phyloP scores from a whole-genome alignment of 1,140 invertebrate genomes.

The Saccostrea glomerata region DNA sequence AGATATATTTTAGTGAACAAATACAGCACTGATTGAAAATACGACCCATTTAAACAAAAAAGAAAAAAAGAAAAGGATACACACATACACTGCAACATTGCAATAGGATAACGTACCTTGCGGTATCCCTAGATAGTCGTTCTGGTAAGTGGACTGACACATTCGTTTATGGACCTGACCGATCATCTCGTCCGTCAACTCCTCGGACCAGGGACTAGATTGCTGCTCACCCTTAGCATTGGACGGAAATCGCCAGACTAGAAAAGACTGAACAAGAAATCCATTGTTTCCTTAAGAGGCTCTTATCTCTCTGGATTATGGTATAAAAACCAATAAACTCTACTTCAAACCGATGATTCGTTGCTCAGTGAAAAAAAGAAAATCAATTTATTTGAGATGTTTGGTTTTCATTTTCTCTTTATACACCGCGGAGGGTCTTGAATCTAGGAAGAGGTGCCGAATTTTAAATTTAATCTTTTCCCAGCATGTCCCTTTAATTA shows the following conservation, averaged over 20 bases:
- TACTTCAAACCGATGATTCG: neutral
- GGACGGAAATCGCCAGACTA: slow-evolving; percentile 73
- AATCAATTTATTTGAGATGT: slow-evolving; percentile 5
- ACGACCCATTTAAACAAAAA: no score
- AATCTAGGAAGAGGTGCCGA: neutral
- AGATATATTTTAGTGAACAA: no score
- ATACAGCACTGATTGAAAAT: no score
- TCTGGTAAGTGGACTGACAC: slow-evolving; percentile 73
- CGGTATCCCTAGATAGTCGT: slow-evolving; percentile 72
- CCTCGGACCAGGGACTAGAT: slow-evolving; percentile 61
- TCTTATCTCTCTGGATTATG: neutral
- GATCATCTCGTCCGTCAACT: slow-evolving; percentile 72
- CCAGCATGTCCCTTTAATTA: neutral
- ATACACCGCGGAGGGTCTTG: neutral
- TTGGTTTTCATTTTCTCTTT: neutral
- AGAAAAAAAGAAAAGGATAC: neutral
- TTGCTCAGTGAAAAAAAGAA: neutral
- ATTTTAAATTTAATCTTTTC: neutral
- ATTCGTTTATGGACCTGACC: slow-evolving; percentile 70
- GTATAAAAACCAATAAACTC: neutral
- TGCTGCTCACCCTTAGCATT: slow-evolving; percentile 52
- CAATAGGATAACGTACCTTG: slow-evolving; percentile 65
- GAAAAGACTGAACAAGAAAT: slow-evolving; percentile 67
- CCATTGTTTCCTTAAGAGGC: neutral
- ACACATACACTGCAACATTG: neutral